These are phyloP conservation scores for Phaethornis superciliosus DNA, from an alignment of 2,113 vertebrate genomes.

Conservation along the genomic window DNA sequence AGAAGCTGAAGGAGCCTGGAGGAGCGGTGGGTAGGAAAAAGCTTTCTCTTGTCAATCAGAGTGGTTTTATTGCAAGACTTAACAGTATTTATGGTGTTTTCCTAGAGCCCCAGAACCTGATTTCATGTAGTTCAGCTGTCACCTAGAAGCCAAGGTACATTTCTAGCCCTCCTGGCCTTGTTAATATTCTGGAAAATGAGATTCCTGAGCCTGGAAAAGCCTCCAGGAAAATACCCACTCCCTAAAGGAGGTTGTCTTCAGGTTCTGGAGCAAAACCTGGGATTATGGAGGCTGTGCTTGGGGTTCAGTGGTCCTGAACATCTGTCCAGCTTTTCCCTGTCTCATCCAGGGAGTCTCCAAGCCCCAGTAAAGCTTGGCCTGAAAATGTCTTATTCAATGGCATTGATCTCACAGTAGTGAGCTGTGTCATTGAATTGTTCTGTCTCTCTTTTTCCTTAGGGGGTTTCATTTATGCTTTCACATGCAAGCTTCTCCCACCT, in stretches of 20 bases:
- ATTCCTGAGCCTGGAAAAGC: neutral
- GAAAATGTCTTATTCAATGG: neutral
- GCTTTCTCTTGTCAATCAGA: neutral
- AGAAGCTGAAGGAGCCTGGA: neutral
- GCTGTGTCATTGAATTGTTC: neutral
- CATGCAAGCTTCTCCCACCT: neutral
- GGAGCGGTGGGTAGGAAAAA: neutral
- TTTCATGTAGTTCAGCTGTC: slow-evolving; percentile 37
- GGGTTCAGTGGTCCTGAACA: neutral
- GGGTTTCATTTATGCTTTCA: neutral
- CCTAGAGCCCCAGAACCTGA: slow-evolving; percentile 12
- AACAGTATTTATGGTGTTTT: neutral
- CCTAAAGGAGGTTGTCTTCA: neutral
- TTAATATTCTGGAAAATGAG: slow-evolving; percentile 30
- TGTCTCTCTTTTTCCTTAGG: neutral
- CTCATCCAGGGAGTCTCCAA: neutral
- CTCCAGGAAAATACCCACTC: neutral
- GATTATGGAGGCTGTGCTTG: neutral
- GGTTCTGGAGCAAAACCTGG: neutral
- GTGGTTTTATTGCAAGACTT: slow-evolving; percentile 19
- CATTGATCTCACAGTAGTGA: neutral
- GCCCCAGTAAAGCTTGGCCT: neutral
- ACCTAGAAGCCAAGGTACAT: slow-evolving; percentile 1
- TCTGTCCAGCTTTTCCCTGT: neutral
- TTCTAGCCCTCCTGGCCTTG: slow-evolving; percentile 2